Percentiles rank a stretch among this genome's conserved stretches.
These are phyloP conservation scores for Doryteuthis pealeii DNA, from an alignment of 1,140 invertebrate species.

Conservation along the genomic window DNA sequence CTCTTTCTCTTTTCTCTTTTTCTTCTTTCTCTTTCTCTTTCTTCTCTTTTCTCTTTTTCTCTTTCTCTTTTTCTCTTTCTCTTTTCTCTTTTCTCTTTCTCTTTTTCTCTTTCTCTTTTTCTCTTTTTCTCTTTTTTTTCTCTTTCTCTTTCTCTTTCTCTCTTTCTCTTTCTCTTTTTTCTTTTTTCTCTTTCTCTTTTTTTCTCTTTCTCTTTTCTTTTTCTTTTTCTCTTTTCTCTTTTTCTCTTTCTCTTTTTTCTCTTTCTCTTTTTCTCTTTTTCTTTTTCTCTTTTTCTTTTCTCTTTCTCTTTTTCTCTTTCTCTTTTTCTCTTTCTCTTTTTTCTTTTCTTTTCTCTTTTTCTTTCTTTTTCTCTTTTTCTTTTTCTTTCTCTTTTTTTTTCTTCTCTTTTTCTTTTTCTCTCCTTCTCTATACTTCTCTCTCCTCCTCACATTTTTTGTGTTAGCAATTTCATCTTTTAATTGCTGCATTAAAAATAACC, in stretches of 20 bases:
- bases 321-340: neutral
- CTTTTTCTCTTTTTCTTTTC: neutral
- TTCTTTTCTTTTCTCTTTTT: neutral
- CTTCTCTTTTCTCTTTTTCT: neutral
- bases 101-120: neutral
- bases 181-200: neutral
- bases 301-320: neutral
- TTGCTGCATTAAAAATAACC: neutral
- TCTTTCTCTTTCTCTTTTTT: neutral
- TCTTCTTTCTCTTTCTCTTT: neutral
- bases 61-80: neutral
- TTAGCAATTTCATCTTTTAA: neutral
- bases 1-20: neutral
- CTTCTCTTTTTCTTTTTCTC: neutral
- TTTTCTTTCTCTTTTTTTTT: too few species aligned
- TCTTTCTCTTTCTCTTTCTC: neutral
- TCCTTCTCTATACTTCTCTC: neutral
- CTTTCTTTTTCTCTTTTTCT: too few species aligned
- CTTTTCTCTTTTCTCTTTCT: neutral
- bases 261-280: neutral
- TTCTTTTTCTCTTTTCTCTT: neutral
- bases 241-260: too few species aligned
- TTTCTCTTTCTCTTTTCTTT: neutral
- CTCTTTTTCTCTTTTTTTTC: neutral
- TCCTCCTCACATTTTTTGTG: conserved; percentile 45